phyloP scores from a whole-genome alignment of 2,797 vertebrate species.

The Syndactyla subalaris region DNA sequence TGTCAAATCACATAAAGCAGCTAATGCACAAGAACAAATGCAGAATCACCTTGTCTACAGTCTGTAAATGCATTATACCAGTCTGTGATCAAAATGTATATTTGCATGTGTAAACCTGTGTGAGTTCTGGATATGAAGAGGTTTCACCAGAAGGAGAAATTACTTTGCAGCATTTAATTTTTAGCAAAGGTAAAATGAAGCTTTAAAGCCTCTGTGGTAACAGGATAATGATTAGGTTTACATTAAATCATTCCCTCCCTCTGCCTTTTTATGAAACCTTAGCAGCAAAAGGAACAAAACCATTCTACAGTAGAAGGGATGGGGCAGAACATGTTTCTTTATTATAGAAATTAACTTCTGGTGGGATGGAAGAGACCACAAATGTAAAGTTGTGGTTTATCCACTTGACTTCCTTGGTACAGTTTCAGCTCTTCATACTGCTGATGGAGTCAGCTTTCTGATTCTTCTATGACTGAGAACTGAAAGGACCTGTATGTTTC shows the following conservation, averaged over 20 bases:
- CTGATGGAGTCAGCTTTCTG: slow-evolving; percentile 26
- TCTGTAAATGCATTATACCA: neutral
- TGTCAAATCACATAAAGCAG: slow-evolving; percentile 38
- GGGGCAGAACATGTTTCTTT: neutral
- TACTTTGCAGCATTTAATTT: slow-evolving; percentile 27
- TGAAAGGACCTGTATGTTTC: neutral
- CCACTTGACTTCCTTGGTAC: neutral
- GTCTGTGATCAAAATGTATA: slow-evolving; percentile 40
- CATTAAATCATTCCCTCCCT: neutral
- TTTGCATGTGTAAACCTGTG: slow-evolving; percentile 46
- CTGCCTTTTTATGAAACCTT: neutral
- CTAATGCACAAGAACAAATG: slow-evolving; percentile 26
- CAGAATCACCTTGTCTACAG: slow-evolving; percentile 24
- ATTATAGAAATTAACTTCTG: neutral
- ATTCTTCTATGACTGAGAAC: neutral
- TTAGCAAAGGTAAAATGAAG: slow-evolving; percentile 14
- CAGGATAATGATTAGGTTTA: slow-evolving; percentile 7
- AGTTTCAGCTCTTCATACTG: neutral
- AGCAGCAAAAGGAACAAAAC: slow-evolving; percentile 54
- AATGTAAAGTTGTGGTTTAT: neutral
- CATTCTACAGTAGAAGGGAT: neutral
- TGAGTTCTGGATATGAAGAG: slow-evolving; percentile 43
- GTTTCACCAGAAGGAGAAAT: slow-evolving; percentile 49
- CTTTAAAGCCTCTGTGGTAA: slow-evolving; percentile 16
- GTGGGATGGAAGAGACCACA: neutral